A percentile compares a stretch with the other conserved stretches of the same genome.
Conservation (phyloP, 2,113 vertebrate genomes). For the Neolamprologus longior region DNA sequence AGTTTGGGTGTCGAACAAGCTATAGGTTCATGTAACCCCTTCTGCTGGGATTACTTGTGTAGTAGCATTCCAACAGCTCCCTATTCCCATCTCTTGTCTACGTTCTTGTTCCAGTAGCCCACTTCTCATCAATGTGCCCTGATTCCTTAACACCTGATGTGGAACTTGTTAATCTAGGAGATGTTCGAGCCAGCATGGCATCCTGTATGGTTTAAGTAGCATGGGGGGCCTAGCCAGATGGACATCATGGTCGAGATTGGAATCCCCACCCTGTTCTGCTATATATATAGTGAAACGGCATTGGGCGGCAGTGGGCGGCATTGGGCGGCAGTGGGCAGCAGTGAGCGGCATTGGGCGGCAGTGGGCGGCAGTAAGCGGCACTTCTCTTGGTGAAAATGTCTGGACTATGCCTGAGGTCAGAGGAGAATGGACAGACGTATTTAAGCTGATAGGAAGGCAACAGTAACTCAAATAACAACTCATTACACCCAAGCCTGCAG, state of each 20-base stretch:
- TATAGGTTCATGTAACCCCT: neutral
- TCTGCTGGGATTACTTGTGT: neutral
- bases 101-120: neutral
- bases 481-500: neutral
- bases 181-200: neutral
- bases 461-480: neutral
- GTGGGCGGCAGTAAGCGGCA: neutral
- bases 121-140: neutral
- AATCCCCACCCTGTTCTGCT: neutral
- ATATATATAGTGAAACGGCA: neutral
- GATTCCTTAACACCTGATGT: neutral
- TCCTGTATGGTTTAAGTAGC: neutral
- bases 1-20: neutral
- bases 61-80: neutral
- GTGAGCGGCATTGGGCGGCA: no score
- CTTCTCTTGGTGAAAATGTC: neutral
- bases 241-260: neutral
- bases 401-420: neutral
- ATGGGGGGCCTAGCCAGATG: neutral
- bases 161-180: neutral
- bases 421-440: neutral
- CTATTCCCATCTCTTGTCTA: neutral
- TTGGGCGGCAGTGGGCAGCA: fast-evolving
- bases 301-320: no score
- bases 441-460: neutral